Percentiles rank a stretch among this genome's conserved stretches.
Conservation (phyloP, 64 coral and sea anemone genomes). For the Montipora cactus region DNA sequence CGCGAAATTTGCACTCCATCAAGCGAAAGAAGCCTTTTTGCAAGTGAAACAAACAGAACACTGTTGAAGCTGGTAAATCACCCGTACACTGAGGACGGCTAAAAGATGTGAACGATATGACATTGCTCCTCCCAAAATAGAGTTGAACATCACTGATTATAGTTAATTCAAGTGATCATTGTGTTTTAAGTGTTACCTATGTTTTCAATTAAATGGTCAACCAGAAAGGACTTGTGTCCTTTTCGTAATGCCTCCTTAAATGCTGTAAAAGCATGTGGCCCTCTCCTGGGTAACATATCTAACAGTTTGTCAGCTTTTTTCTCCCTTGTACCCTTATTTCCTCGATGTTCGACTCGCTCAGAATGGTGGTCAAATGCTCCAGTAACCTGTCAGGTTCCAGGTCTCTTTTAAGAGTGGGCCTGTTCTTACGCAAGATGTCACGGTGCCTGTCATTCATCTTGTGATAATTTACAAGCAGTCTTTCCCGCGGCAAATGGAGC, state of each 20-base stretch:
- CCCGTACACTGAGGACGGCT: too few relatives aligned
- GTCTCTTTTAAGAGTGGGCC: constrained; percentile 37
- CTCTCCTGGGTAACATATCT: constrained; percentile 74
- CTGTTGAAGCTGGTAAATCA: too few relatives aligned
- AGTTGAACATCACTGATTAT: too few relatives aligned
- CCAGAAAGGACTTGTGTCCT: constrained; percentile 47
- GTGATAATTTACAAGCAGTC: too few relatives aligned
- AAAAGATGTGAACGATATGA: too few relatives aligned
- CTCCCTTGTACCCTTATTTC: constrained; percentile 63
- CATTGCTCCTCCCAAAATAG: too few relatives aligned
- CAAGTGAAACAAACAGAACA: too few relatives aligned
- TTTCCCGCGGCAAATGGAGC: too few relatives aligned
- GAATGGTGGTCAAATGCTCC: constrained; percentile 32
- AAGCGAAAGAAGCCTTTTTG: too few relatives aligned
- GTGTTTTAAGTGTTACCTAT: background rate
- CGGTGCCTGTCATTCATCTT: constrained; percentile 21
- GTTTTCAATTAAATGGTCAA: constrained; percentile 1
- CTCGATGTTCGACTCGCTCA: constrained; percentile 54
- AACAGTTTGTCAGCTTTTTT: constrained; percentile 49
- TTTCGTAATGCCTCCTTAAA: constrained; percentile 68
- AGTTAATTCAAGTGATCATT: too few relatives aligned
- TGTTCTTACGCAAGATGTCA: constrained; percentile 26
- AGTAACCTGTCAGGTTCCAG: constrained; percentile 70
- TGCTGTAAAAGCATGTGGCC: constrained; percentile 65
- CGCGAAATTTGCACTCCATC: too few relatives aligned